Conservation (phyloP, 2,888 invertebrate species). For the Coremacera marginata region DNA sequence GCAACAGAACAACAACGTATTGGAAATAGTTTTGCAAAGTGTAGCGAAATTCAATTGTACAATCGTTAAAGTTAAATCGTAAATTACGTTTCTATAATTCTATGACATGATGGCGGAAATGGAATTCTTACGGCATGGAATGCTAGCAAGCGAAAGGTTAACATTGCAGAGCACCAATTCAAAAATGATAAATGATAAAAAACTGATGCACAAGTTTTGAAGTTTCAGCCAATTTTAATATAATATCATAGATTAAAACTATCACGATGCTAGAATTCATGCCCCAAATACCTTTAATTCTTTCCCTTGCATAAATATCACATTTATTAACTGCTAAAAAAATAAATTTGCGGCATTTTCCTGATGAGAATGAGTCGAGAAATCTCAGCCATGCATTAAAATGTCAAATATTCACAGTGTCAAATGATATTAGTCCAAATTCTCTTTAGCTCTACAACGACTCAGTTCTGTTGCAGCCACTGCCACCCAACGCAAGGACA, state of each 20-base stretch:
- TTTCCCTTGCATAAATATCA: too few relatives aligned
- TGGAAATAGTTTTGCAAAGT: constrained; percentile 27
- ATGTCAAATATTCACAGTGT: too few relatives aligned
- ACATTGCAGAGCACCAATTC: neutral
- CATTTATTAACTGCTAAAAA: too few relatives aligned
- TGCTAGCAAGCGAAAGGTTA: neutral
- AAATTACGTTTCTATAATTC: constrained; percentile 27
- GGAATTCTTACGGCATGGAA: constrained; percentile 4
- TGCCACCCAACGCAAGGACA: neutral
- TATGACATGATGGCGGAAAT: constrained; percentile 17
- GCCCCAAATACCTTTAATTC: too few relatives aligned
- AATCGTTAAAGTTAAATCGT: constrained; percentile 28
- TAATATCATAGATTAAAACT: neutral
- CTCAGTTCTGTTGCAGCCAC: neutral
- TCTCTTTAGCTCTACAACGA: neutral
- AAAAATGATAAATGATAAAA: neutral
- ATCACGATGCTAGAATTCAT: too few relatives aligned
- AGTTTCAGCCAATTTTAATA: neutral
- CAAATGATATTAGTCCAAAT: neutral
- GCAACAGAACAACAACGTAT: neutral
- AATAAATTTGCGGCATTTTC: too few relatives aligned
- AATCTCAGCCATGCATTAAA: too few relatives aligned
- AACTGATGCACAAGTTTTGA: neutral
- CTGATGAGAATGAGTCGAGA: too few relatives aligned
- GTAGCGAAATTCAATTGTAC: constrained; percentile 10